Evolutionary conservation across 2,797 vertebrate genomes (phyloP).

Genomic region (Perodicticus potto): DNA sequence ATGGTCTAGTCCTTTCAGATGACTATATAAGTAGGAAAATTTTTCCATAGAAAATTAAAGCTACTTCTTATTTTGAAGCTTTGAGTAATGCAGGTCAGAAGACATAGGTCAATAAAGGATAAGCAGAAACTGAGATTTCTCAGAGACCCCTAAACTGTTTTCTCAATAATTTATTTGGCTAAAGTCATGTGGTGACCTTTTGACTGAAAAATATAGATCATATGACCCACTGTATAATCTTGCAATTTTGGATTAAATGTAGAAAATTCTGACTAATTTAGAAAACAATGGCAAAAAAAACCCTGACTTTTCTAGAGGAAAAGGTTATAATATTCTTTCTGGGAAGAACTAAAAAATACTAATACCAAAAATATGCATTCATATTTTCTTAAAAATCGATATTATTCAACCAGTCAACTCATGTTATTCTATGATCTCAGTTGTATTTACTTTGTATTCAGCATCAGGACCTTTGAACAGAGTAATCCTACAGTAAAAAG

Average conservation of each 20-base stretch:
- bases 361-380: not conserved
- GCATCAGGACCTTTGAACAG: slow-evolving; percentile 25
- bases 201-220: slow-evolving; percentile 45
- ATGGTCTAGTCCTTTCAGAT: slow-evolving; percentile 32
- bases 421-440: not conserved
- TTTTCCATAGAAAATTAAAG: slow-evolving; percentile 66
- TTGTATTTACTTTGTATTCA: not conserved
- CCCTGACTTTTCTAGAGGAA: not conserved
- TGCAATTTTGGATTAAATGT: not conserved
- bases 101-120: slow-evolving; percentile 55
- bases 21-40: not conserved
- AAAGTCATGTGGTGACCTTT: slow-evolving; percentile 49
- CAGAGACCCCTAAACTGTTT: slow-evolving; percentile 38
- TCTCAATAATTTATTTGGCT: slow-evolving; percentile 72
- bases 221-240: not conserved
- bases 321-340: slow-evolving; percentile 12
- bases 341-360: not conserved
- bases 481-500: slow-evolving; percentile 34
- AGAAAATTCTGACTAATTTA: slow-evolving; percentile 22
- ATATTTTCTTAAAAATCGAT: not conserved
- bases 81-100: slow-evolving; percentile 54
- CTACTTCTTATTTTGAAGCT: slow-evolving; percentile 61
- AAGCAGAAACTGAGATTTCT: slow-evolving; percentile 35
- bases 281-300: not conserved
- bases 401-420: not conserved